A percentile compares a stretch with the other conserved stretches of the same genome.
Evolutionary conservation across 2,888 invertebrate species (phyloP).

Genomic region (Tipula confusa): DNA sequence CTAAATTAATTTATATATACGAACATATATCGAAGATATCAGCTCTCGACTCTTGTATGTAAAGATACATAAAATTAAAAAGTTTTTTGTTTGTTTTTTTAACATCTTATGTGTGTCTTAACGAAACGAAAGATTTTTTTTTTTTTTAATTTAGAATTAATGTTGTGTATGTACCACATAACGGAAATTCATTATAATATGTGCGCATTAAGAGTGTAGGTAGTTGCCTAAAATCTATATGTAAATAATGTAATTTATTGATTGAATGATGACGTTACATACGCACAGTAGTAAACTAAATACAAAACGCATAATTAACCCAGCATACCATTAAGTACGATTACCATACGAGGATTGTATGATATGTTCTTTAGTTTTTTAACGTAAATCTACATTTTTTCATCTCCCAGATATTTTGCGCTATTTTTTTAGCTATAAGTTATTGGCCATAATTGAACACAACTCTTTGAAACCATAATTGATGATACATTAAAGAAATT

Average conservation of each 20-base stretch:
- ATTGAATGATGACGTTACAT: background rate
- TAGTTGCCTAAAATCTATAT: background rate
- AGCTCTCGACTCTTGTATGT: background rate
- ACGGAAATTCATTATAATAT: background rate
- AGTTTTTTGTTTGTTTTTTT: background rate
- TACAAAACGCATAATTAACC: background rate
- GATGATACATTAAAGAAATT: too few relatives aligned
- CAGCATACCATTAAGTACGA: background rate
- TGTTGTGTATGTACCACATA: conserved; percentile 20
- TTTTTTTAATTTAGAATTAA: conserved; percentile 1
- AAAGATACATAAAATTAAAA: background rate
- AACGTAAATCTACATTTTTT: too few relatives aligned
- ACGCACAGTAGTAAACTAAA: background rate
- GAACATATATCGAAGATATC: too few relatives aligned
- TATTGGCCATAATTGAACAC: too few relatives aligned
- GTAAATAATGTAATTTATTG: background rate
- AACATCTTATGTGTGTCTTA: background rate
- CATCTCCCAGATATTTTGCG: too few relatives aligned
- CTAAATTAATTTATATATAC: background rate
- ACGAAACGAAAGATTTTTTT: too few relatives aligned
- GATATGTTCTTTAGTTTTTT: too few relatives aligned
- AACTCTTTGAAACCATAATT: too few relatives aligned
- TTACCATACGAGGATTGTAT: too few relatives aligned
- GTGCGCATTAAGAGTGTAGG: background rate
- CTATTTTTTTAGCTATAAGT: too few relatives aligned